phyloP scores from a whole-genome alignment of 2,113 vertebrate species.

The Mastomys natalensis region DNA sequence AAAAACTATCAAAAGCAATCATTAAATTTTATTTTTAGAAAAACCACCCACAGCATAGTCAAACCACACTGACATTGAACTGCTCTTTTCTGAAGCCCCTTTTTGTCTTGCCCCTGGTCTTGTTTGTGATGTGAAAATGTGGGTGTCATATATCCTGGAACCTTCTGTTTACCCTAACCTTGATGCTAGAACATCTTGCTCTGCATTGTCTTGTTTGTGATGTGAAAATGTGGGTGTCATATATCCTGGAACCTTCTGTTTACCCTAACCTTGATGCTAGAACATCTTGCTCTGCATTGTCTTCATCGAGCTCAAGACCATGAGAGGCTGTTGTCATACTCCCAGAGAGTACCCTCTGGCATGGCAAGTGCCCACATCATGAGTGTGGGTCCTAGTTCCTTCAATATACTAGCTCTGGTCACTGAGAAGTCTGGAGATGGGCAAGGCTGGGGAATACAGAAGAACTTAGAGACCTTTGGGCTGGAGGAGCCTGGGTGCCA shows the following conservation, averaged over 20 bases:
- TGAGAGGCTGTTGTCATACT: too few relatives aligned
- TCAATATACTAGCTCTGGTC: neutral
- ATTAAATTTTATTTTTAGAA: constrained; percentile 4
- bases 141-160: neutral
- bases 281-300: neutral
- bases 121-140: neutral
- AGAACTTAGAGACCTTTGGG: neutral
- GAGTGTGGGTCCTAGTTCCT: neutral
- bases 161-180: neutral
- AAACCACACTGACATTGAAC: neutral
- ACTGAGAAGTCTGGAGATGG: too few relatives aligned
- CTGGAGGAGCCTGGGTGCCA: neutral
- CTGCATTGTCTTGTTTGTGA: neutral
- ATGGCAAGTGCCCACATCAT: too few relatives aligned
- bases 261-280: neutral
- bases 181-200: neutral
- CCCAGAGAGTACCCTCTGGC: neutral
- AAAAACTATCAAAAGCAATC: neutral
- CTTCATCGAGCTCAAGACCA: neutral
- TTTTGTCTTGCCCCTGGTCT: neutral
- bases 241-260: neutral
- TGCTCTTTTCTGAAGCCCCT: neutral
- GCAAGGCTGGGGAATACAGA: too few relatives aligned
- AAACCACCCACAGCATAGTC: neutral
- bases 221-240: neutral